Percentiles rank a stretch among this genome's conserved stretches.
phyloP scores from a whole-genome alignment of 2,113 vertebrate species.

The Elephantulus edwardii region DNA sequence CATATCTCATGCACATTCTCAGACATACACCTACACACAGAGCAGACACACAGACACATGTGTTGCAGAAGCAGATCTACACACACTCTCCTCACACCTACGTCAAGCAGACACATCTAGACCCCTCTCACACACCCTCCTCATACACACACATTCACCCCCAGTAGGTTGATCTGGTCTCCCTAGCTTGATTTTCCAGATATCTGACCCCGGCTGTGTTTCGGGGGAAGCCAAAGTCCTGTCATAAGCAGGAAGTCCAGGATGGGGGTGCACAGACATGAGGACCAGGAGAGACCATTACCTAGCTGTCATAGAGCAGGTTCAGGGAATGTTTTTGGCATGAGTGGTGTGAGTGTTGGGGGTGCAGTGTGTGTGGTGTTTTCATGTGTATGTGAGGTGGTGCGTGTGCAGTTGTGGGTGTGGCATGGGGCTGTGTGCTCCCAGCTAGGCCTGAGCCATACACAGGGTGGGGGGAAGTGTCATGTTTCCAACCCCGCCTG shows the following conservation, averaged over 20 bases:
- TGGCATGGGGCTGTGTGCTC: background rate
- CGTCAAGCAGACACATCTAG: background rate
- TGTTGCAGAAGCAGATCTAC: background rate
- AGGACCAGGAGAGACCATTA: background rate
- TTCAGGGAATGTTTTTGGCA: background rate
- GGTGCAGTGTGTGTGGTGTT: background rate
- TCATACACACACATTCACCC: background rate
- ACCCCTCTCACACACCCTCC: background rate
- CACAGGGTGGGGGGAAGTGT: rapidly evolving
- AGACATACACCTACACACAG: background rate
- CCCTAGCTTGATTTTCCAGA: background rate
- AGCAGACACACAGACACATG: background rate
- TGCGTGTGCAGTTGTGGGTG: background rate
- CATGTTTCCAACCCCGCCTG: background rate
- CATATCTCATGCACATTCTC: background rate
- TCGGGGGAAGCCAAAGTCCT: background rate
- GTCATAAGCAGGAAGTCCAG: background rate
- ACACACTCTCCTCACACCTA: background rate
- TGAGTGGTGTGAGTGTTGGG: background rate
- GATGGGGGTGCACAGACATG: too few species aligned
- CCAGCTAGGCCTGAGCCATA: background rate
- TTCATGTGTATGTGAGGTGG: background rate
- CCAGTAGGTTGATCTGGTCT: background rate
- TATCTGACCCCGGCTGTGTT: background rate
- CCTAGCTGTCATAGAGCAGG: background rate